Conservation (phyloP, 2,797 vertebrate genomes). For the Acanthornis magna region DNA sequence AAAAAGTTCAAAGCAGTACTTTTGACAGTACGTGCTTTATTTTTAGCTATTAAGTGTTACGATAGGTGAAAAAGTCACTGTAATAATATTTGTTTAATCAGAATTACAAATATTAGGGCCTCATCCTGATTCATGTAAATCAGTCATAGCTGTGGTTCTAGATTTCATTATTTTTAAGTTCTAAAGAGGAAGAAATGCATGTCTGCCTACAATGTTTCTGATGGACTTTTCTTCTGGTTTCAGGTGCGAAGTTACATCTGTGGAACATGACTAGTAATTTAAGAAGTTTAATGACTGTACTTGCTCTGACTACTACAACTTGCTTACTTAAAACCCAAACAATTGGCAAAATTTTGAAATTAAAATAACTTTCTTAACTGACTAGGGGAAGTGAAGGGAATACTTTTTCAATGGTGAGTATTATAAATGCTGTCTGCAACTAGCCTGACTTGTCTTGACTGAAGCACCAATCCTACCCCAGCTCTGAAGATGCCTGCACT, state of each 20-base stretch:
- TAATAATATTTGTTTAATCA: background rate
- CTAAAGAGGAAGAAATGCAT: background rate
- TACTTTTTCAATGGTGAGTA: background rate
- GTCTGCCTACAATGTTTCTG: background rate
- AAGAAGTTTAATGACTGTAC: background rate
- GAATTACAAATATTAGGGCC: background rate
- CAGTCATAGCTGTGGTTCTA: background rate
- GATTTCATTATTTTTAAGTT: background rate
- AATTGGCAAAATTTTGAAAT: background rate
- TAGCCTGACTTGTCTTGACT: background rate
- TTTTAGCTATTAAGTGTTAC: background rate
- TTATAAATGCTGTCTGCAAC: background rate
- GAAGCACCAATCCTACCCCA: background rate
- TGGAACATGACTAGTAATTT: background rate
- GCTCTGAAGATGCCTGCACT: constrained; percentile 71
- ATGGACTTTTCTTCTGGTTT: constrained; percentile 27
- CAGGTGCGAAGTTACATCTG: background rate
- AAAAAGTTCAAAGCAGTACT: background rate
- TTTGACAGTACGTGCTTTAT: background rate
- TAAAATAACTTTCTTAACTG: background rate
- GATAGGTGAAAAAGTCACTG: background rate
- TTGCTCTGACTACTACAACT: background rate
- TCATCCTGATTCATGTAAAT: background rate
- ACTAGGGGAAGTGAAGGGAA: background rate
- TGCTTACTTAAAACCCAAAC: background rate